These are phyloP conservation scores for Patella vulgata DNA, from an alignment of 1,140 invertebrate genomes.

Conservation along the genomic window DNA sequence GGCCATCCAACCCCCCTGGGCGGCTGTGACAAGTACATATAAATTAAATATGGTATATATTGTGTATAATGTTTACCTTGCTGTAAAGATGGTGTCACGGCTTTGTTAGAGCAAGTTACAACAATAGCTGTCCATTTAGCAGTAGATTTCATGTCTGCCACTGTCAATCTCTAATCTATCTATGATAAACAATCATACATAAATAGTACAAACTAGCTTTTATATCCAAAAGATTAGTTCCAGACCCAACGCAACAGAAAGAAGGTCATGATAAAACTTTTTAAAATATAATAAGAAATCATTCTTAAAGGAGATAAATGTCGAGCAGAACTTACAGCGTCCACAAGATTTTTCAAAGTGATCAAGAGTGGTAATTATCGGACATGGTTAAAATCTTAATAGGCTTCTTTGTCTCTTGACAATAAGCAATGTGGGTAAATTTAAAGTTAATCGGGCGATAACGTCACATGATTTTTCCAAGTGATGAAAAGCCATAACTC, in stretches of 20 bases:
- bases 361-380: too few relatives aligned
- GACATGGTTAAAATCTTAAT: too few relatives aligned
- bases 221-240: not conserved
- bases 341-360: too few relatives aligned
- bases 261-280: not conserved
- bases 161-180: not conserved
- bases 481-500: too few relatives aligned
- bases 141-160: slow-evolving; percentile 11
- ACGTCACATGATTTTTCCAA: too few relatives aligned
- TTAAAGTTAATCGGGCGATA: too few relatives aligned
- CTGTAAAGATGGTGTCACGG: slow-evolving; percentile 52
- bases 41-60: too few relatives aligned
- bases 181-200: not conserved
- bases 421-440: too few relatives aligned
- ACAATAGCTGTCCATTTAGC: slow-evolving; percentile 64
- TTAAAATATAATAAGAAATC: not conserved
- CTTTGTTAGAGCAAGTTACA: slow-evolving; percentile 55
- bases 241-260: not conserved
- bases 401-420: too few relatives aligned
- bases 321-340: too few relatives aligned
- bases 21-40: too few relatives aligned
- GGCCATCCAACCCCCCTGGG: too few relatives aligned
- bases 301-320: not conserved
- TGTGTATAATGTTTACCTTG: slow-evolving; percentile 53
- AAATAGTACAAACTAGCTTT: not conserved